Percentiles rank a stretch among this genome's conserved stretches.
Conservation (phyloP, 2,797 vertebrate genomes). For the Cottoperca gobio region DNA sequence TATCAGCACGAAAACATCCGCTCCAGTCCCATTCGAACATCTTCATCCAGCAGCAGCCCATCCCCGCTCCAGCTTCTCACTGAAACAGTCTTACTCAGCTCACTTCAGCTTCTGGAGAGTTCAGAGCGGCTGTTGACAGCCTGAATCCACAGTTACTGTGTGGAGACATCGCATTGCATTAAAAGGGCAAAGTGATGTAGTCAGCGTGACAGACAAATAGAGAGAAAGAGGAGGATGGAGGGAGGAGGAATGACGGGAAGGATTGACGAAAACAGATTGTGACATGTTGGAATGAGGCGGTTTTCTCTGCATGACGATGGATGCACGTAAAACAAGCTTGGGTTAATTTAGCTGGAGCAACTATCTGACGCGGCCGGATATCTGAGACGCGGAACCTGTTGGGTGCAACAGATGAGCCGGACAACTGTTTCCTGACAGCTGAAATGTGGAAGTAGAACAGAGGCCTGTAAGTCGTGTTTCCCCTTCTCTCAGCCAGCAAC, state of each 20-base stretch:
- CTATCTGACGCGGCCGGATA: constrained; percentile 28
- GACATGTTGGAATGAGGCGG: constrained; percentile 33
- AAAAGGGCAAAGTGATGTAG: constrained; percentile 31
- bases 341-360: constrained; percentile 30
- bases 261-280: constrained; percentile 46
- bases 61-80: neutral
- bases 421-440: constrained; percentile 67
- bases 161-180: constrained; percentile 33
- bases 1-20: neutral
- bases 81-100: neutral
- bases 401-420: constrained; percentile 43
- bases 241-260: neutral
- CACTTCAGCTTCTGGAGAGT: constrained; percentile 7
- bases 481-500: neutral
- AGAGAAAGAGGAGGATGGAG: neutral
- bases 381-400: constrained; percentile 53
- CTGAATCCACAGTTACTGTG: constrained; percentile 1
- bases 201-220: constrained; percentile 11
- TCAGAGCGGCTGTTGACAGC: neutral
- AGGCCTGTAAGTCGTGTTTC: constrained; percentile 5
- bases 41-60: neutral
- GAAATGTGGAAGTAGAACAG: constrained; percentile 29
- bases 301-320: constrained; percentile 28
- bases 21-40: neutral
- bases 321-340: neutral